Evolutionary conservation across 2,113 vertebrate genomes (phyloP).

Genomic region (Nannospalax galili): DNA sequence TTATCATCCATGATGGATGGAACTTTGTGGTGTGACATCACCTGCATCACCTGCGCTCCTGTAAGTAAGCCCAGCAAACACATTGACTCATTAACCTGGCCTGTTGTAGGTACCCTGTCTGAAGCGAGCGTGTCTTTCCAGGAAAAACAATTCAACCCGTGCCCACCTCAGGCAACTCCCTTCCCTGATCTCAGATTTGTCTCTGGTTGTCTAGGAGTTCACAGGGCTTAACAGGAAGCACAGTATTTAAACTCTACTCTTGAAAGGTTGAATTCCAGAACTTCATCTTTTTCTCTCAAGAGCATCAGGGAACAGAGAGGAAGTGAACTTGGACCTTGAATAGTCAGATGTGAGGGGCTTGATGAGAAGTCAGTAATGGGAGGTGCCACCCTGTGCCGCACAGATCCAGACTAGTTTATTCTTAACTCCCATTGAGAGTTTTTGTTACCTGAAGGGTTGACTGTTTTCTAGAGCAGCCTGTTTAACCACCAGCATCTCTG

Average conservation of each 20-base stretch:
- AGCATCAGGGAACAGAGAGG: background rate
- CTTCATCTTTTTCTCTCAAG: background rate
- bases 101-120: background rate
- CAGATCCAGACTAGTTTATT: background rate
- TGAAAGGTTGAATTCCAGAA: background rate
- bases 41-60: no score
- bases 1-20: background rate
- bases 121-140: background rate
- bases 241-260: background rate
- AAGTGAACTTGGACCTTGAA: background rate
- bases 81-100: background rate
- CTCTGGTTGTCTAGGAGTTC: background rate
- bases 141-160: background rate
- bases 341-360: no score
- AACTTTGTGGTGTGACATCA: no score
- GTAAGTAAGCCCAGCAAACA: background rate
- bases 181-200: background rate
- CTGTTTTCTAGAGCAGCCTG: background rate
- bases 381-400: background rate
- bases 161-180: background rate
- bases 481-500: background rate
- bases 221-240: background rate
- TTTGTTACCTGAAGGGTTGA: background rate
- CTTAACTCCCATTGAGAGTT: background rate
- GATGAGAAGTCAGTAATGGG: background rate